Conservation (phyloP, 1,140 invertebrate species). For the Micrasema longulum region DNA sequence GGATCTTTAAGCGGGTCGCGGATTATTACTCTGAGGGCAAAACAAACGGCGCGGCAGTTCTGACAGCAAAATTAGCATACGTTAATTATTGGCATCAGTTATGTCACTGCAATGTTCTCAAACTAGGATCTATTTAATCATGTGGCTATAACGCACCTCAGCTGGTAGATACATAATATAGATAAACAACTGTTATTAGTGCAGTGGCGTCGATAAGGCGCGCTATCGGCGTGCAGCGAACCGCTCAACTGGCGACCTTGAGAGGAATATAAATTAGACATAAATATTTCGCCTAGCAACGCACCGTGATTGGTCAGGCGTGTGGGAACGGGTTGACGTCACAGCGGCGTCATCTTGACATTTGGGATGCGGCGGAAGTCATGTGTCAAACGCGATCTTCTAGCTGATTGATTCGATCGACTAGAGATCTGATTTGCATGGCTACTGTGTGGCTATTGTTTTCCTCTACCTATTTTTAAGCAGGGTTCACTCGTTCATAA, state of each 20-base stretch:
- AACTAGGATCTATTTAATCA: no score
- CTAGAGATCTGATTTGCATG: not conserved
- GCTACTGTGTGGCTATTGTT: no score
- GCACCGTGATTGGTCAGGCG: slow-evolving; percentile 8
- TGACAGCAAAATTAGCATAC: no score
- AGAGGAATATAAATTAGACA: no score
- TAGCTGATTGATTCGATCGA: slow-evolving; percentile 8
- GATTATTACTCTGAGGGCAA: no score
- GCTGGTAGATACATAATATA: not conserved
- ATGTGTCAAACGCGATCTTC: slow-evolving; percentile 2
- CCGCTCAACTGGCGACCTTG: slow-evolving; percentile 17
- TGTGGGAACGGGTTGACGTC: slow-evolving; percentile 16
- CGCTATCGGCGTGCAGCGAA: slow-evolving; percentile 11
- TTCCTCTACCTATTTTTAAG: no score
- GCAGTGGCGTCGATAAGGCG: slow-evolving; percentile 9
- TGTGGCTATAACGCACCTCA: no score
- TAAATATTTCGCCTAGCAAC: slow-evolving; percentile 20
- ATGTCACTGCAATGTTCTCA: no score
- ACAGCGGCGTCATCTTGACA: slow-evolving; percentile 7
- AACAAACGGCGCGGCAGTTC: no score
- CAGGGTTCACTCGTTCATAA: no score
- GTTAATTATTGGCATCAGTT: no score
- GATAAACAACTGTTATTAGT: slow-evolving; percentile 7
- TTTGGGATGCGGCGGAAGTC: slow-evolving; percentile 23
- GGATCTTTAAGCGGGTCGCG: no score